Evolutionary conservation across 2,888 invertebrate genomes (phyloP), one percentile per base, ranked within the genome.

Genomic region (Chrysolina oricalcia): DNA sequence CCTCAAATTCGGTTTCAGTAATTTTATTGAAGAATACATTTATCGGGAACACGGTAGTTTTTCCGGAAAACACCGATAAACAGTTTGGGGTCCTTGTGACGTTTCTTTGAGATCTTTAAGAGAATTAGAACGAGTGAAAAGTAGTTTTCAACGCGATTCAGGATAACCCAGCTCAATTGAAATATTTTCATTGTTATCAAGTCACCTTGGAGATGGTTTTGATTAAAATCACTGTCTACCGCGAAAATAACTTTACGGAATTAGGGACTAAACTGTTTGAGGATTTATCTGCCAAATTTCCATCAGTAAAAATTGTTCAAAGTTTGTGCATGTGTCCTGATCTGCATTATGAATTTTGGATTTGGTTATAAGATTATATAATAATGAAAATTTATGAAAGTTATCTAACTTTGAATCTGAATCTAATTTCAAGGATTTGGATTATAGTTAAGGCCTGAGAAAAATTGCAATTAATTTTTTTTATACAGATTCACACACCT

Each of bases 21-120:
- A 68, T 9, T 68, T 68, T 68, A 50, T 53, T 27, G 68, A 19
- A 11, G 68, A 68, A 68, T 68, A 68, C 68, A 68, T 68, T 21
- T 53, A 68, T 35, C 27, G 40, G 40, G 35, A 21, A 48, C 53
- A 11, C 10, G 41, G 19, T 19, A 2, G 19, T 56, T 13, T 56
- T 21, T 19, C 21, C 19, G 23, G 6, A 59, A 59, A 27, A 59
- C n/a, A 35, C 59, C 15, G 9, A 15, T 35, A 1, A 3, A 15
- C 8, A 27, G n/a, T 59, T 59, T 59, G 27, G 35, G 35, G 11
- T 2, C 4, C 59, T 59, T 59, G 17, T 59, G n/a, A 15, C 59
- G 35, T 59, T 59, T 59, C 27, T 27, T 59, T 1, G 59, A 59
- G 27, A 59, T 59, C 59, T 27, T 59, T 15, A 59, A 59, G 5